phyloP scores from a whole-genome alignment of 2,888 invertebrate species.

The Synanthedon myopaeformis region DNA sequence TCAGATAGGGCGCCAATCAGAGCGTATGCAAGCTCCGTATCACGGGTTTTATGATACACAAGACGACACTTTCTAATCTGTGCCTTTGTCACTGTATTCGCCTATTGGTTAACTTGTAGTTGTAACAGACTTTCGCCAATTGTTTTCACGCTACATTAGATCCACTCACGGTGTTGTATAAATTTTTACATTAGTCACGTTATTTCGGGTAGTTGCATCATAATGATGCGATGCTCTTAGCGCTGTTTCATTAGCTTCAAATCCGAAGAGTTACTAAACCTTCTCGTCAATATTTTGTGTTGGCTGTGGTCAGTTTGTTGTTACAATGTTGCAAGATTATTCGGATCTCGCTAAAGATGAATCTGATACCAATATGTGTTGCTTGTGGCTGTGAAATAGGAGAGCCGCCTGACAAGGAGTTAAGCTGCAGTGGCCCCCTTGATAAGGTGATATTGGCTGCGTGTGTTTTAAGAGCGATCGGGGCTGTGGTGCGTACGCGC shows the following conservation, averaged over 20 bases:
- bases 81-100: conserved; percentile 62
- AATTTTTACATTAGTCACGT: conserved; percentile 33
- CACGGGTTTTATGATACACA: conserved; percentile 59
- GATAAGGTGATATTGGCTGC: conserved; percentile 59
- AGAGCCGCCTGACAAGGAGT: conserved; percentile 50
- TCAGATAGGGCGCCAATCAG: conserved; percentile 66
- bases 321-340: conserved; percentile 47
- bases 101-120: conserved; percentile 57
- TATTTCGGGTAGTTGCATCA: conserved; percentile 38
- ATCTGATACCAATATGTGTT: conserved; percentile 40
- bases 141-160: conserved; percentile 66
- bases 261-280: neutral
- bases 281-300: conserved; percentile 15
- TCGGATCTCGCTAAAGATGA: conserved; percentile 34
- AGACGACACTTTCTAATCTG: conserved; percentile 67
- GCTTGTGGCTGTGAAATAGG: conserved; percentile 46
- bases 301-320: conserved; percentile 50
- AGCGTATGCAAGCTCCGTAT: conserved; percentile 58
- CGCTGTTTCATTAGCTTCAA: conserved; percentile 2
- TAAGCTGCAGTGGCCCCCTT: conserved; percentile 47
- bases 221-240: conserved; percentile 11
- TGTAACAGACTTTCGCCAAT: conserved; percentile 66
- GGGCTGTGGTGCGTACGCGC: conserved; percentile 25
- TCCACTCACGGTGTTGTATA: conserved; percentile 41
- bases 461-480: conserved; percentile 56